Percentiles rank a stretch among this genome's conserved stretches.
Conservation (phyloP, 2,797 vertebrate species). For the Rhinatrema bivittatum region DNA sequence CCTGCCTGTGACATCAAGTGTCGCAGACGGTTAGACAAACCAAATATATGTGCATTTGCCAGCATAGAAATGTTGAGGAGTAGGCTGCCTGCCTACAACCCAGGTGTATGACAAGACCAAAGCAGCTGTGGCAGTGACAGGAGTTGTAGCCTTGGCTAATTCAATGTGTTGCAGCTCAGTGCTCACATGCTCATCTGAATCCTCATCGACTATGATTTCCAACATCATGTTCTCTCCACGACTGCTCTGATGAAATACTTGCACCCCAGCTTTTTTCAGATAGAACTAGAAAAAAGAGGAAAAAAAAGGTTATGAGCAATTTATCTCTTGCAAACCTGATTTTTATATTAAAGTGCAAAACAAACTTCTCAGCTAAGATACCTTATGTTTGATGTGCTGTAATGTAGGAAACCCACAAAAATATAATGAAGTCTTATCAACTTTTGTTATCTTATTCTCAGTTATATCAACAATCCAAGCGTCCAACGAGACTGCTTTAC, state of each 20-base stretch:
- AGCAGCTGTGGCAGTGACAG: too few species aligned
- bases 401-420: slow-evolving; percentile 96
- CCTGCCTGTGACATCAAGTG: too few species aligned
- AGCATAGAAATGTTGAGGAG: too few species aligned
- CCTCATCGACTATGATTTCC: slow-evolving; percentile 58
- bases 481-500: slow-evolving; percentile 74
- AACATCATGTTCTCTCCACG: slow-evolving; percentile 93
- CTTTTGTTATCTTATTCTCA: slow-evolving; percentile 59
- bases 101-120: too few species aligned
- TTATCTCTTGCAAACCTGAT: too few species aligned
- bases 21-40: too few species aligned
- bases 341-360: too few species aligned
- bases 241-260: slow-evolving; percentile 95
- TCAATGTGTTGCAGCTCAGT: too few species aligned
- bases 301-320: too few species aligned
- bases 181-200: slow-evolving; percentile 65
- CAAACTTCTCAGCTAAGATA: slow-evolving; percentile 36
- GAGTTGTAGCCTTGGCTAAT: too few species aligned
- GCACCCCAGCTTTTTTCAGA: slow-evolving; percentile 83
- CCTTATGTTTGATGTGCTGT: slow-evolving; percentile 91
- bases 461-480: slow-evolving; percentile 78
- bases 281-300: slow-evolving; percentile 62
- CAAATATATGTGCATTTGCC: too few species aligned
- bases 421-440: slow-evolving; percentile 79
- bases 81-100: too few species aligned